Evolutionary conservation across 2,113 vertebrate species (phyloP).

Genomic region (Carlito syrichta): DNA sequence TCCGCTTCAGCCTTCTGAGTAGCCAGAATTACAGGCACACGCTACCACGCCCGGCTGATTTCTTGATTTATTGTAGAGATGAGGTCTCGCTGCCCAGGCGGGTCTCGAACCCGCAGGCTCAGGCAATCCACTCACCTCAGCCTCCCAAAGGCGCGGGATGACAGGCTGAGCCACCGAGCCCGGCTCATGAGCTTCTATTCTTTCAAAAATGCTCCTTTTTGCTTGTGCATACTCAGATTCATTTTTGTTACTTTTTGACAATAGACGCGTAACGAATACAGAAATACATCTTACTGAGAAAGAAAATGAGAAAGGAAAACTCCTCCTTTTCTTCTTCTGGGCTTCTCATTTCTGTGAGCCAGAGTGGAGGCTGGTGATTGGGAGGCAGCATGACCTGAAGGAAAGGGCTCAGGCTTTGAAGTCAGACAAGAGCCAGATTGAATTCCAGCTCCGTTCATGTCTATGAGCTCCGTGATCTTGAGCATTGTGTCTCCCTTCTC

Average conservation of each 20-base stretch:
- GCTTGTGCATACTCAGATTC: neutral
- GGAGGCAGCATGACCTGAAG: neutral
- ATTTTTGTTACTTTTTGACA: neutral
- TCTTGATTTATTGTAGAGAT: no score
- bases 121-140: no score
- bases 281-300: neutral
- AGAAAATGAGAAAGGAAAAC: fast-evolving
- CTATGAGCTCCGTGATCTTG: neutral
- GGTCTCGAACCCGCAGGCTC: no score
- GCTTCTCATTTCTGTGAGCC: neutral
- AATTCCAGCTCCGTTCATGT: neutral
- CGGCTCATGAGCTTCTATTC: no score
- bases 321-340: neutral
- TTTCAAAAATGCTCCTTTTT: neutral
- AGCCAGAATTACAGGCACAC: no score
- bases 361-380: neutral
- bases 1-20: no score
- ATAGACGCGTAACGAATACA: neutral
- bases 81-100: no score
- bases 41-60: no score
- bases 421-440: neutral
- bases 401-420: neutral
- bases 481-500: neutral
- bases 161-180: no score
- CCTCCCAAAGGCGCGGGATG: no score